These are phyloP conservation scores for Neopipo cinnamomea DNA, from an alignment of 2,113 vertebrate genomes.

Conservation along the genomic window DNA sequence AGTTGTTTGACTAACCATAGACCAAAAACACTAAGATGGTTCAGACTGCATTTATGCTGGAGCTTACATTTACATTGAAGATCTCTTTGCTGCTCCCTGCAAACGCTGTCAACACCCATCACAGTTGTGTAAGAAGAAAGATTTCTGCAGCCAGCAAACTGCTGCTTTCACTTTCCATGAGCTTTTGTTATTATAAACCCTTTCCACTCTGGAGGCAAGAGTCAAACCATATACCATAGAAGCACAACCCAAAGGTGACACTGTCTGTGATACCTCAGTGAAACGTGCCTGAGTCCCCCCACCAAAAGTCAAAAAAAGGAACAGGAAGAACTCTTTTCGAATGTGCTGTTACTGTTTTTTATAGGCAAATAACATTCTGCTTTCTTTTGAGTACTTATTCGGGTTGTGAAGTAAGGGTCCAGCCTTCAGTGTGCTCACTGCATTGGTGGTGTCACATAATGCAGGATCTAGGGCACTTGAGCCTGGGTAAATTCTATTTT, in stretches of 20 bases:
- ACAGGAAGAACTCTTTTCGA: not conserved
- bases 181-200: not conserved
- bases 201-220: not conserved
- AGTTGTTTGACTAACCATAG: not conserved
- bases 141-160: slow-evolving; percentile 9
- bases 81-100: not conserved
- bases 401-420: not conserved
- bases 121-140: not conserved
- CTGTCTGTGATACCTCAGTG: not conserved
- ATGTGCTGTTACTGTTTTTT: not conserved
- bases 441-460: not conserved
- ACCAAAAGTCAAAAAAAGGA: not conserved
- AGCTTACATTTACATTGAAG: not conserved
- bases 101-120: not conserved
- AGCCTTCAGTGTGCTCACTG: not conserved
- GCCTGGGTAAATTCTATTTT: not conserved
- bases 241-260: not conserved
- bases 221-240: no score
- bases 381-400: not conserved
- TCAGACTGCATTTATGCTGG: not conserved
- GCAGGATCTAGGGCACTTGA: not conserved
- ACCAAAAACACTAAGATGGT: not conserved
- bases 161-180: not conserved
- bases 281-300: not conserved
- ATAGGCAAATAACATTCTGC: not conserved